A percentile compares a stretch with the other conserved stretches of the same genome.
These are phyloP conservation scores for Seladonia tumulorum DNA, from an alignment of 2,888 invertebrate species.

Conservation along the genomic window DNA sequence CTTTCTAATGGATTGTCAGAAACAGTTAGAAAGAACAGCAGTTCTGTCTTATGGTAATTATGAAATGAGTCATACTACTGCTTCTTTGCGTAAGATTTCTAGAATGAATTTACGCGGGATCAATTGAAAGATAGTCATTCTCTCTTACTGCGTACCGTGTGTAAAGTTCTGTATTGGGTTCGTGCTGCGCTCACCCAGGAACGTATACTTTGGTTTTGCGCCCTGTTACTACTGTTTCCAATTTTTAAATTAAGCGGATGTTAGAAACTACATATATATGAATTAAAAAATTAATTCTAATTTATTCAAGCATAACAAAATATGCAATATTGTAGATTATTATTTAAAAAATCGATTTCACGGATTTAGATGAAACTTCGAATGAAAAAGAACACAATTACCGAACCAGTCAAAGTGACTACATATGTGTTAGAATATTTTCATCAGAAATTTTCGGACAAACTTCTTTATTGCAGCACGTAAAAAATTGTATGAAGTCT, in stretches of 20 bases:
- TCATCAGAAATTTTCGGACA: neutral
- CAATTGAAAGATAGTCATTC: conserved; percentile 12
- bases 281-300: neutral
- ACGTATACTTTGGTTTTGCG: neutral
- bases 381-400: neutral
- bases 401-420: neutral
- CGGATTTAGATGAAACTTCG: neutral
- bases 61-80: neutral
- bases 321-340: neutral
- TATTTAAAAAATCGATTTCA: neutral
- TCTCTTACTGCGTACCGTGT: conserved; percentile 32
- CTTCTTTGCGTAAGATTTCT: conserved; percentile 16
- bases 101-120: conserved; percentile 15
- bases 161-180: conserved; percentile 43
- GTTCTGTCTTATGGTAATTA: neutral
- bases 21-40: neutral
- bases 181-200: conserved; percentile 26
- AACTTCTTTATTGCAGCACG: neutral
- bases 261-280: neutral
- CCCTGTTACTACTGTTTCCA: neutral
- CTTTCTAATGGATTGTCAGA: conserved; percentile 11
- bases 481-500: neutral
- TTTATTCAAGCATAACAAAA: neutral
- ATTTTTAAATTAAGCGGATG: neutral
- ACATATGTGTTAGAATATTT: too few relatives aligned